These are phyloP conservation scores for Odontothrips loti DNA, from an alignment of 2,888 invertebrate species.

Conservation along the genomic window DNA sequence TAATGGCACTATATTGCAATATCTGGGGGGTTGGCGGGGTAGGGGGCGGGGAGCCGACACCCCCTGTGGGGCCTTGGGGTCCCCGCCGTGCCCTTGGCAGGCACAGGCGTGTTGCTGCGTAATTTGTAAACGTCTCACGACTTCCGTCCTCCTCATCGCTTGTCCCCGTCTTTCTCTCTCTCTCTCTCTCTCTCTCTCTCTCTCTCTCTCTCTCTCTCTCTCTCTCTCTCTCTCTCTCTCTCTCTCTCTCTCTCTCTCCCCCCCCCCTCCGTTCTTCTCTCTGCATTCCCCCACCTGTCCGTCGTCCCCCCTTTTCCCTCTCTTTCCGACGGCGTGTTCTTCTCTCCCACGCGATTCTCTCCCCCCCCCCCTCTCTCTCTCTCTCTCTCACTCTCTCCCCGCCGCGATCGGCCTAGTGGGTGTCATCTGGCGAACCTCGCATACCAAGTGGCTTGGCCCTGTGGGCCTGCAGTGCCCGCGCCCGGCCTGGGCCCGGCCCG, in stretches of 20 bases:
- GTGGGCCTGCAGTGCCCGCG: too few species aligned
- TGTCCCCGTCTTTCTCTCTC: not conserved
- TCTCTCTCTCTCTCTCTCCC: too few species aligned
- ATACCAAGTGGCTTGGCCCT: not conserved
- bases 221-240: not conserved
- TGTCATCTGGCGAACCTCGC: not conserved
- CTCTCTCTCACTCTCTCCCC: not conserved
- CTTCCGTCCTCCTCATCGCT: not conserved
- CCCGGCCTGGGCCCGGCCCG: too few species aligned
- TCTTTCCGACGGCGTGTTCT: not conserved
- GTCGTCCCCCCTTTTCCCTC: too few species aligned
- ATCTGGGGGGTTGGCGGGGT: not conserved
- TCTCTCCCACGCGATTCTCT: not conserved
- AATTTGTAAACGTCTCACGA: not conserved
- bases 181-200: not conserved
- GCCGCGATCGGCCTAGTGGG: not conserved
- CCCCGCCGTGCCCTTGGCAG: not conserved
- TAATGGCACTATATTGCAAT: slow-evolving; percentile 6
- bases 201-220: not conserved
- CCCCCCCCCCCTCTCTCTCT: not conserved
- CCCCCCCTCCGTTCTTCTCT: too few species aligned
- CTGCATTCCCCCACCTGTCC: too few species aligned
- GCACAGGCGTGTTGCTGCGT: not conserved
- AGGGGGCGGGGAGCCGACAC: too few species aligned
- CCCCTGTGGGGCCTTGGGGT: too few species aligned